These are phyloP conservation scores for Rallus crepitans DNA, from an alignment of 2,797 vertebrate species.

Conservation along the genomic window DNA sequence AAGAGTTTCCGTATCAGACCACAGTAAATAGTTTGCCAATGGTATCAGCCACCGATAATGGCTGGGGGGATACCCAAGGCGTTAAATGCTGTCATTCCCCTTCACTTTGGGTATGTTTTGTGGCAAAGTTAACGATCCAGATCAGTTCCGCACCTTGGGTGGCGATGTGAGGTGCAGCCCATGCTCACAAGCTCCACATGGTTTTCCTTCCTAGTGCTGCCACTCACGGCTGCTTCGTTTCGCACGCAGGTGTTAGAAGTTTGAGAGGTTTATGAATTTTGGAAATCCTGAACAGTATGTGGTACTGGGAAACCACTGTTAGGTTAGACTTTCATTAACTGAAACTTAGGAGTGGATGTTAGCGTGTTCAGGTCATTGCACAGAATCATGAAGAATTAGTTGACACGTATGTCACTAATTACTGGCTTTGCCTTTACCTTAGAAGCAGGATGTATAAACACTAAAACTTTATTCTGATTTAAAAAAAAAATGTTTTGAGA, in stretches of 20 bases:
- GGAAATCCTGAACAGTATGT: background rate
- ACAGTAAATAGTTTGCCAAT: background rate
- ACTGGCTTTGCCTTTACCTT: background rate
- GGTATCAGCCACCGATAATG: background rate
- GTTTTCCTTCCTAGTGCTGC: background rate
- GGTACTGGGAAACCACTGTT: background rate
- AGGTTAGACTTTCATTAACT: fast-evolving
- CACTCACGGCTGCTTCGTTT: fast-evolving
- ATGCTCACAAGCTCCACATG: fast-evolving
- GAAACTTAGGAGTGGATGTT: background rate
- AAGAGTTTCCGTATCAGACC: background rate
- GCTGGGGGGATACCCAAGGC: background rate
- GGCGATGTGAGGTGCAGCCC: background rate
- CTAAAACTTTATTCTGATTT: background rate
- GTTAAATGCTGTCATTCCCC: background rate
- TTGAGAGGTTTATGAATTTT: background rate
- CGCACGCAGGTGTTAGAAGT: background rate
- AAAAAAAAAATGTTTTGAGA: background rate
- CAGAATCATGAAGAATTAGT: background rate
- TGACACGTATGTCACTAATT: background rate
- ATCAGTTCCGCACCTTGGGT: background rate
- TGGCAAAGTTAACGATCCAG: background rate
- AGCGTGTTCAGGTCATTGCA: background rate
- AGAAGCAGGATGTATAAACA: background rate
- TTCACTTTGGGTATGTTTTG: background rate